phyloP scores from a whole-genome alignment of 1,140 invertebrate genomes.

The Caerostris extrusa region DNA sequence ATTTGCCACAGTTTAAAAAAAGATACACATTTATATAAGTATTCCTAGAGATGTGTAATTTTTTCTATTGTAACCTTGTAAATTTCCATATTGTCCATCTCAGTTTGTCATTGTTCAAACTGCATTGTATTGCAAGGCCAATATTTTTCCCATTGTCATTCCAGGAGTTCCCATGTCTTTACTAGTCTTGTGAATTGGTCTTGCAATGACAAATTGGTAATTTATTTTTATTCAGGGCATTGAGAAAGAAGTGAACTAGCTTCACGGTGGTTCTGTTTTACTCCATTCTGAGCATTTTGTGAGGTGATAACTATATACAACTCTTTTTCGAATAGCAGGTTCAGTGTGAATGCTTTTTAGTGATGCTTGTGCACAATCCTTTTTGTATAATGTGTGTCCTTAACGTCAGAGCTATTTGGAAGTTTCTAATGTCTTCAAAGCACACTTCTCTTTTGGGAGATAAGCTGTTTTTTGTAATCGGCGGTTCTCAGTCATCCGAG shows the following conservation, averaged over 20 bases:
- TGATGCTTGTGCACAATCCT: constrained; percentile 8
- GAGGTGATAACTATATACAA: constrained; percentile 10
- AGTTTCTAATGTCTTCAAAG: neutral
- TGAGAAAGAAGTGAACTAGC: neutral
- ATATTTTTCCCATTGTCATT: constrained; percentile 27
- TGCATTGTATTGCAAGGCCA: constrained; percentile 27
- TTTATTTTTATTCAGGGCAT: constrained; percentile 51
- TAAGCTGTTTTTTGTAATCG: neutral
- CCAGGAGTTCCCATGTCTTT: neutral
- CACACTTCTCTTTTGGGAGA: neutral
- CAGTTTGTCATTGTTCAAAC: constrained; percentile 45
- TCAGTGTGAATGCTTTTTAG: constrained; percentile 7
- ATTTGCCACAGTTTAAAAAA: constrained; percentile 51
- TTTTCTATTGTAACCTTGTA: constrained; percentile 27
- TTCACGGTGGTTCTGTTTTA: neutral
- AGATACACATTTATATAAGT: constrained; percentile 8
- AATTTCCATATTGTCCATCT: constrained; percentile 29
- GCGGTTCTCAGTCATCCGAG: no score
- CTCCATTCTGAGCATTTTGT: constrained; percentile 14
- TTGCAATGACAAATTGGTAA: neutral
- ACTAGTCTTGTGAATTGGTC: constrained; percentile 43
- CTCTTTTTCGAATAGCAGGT: neutral
- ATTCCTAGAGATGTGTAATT: constrained; percentile 37
- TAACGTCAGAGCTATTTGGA: neutral
- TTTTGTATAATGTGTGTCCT: neutral